These are phyloP conservation scores for Geodia barretti DNA, from an alignment of 37 sponge, comb jelly and placozoan genomes.

Conservation along the genomic window DNA sequence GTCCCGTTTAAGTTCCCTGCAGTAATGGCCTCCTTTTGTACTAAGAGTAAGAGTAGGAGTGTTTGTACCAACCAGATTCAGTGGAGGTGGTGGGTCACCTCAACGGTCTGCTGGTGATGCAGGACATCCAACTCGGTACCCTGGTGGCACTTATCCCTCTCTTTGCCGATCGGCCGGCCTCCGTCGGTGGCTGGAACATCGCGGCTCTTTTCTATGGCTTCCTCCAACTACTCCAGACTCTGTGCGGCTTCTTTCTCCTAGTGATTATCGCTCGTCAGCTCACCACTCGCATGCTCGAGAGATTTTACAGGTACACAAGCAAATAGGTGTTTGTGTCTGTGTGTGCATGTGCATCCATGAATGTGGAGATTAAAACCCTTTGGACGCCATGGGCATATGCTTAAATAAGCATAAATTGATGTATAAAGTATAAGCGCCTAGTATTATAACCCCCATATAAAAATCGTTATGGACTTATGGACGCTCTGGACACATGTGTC, in stretches of 20 bases:
- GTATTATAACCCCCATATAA: too few relatives aligned
- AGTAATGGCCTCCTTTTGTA: too few relatives aligned
- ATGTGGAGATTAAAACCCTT: too few relatives aligned
- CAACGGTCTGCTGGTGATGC: slow-evolving; percentile 81
- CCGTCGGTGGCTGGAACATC: neutral
- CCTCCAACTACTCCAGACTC: slow-evolving; percentile 40
- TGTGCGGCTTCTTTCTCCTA: slow-evolving; percentile 49
- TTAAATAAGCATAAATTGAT: too few relatives aligned
- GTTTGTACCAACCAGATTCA: neutral
- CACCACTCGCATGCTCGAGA: slow-evolving; percentile 23
- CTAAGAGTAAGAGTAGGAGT: too few relatives aligned
- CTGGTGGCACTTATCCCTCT: slow-evolving; percentile 82
- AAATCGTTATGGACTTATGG: too few relatives aligned
- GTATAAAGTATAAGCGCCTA: too few relatives aligned
- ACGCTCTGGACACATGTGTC: too few relatives aligned
- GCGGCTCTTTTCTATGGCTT: neutral
- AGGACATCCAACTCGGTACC: slow-evolving; percentile 80
- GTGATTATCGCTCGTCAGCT: slow-evolving; percentile 31
- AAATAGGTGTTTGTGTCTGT: neutral
- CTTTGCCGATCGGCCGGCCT: slow-evolving; percentile 15
- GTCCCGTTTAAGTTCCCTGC: too few relatives aligned
- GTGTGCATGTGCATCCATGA: neutral
- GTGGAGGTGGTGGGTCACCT: slow-evolving; percentile 24
- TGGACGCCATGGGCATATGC: too few relatives aligned
- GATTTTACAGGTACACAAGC: slow-evolving; percentile 36